Base-by-base conservation (phyloP, 2,113 vertebrate species). In the Jacana jacana region DNA sequence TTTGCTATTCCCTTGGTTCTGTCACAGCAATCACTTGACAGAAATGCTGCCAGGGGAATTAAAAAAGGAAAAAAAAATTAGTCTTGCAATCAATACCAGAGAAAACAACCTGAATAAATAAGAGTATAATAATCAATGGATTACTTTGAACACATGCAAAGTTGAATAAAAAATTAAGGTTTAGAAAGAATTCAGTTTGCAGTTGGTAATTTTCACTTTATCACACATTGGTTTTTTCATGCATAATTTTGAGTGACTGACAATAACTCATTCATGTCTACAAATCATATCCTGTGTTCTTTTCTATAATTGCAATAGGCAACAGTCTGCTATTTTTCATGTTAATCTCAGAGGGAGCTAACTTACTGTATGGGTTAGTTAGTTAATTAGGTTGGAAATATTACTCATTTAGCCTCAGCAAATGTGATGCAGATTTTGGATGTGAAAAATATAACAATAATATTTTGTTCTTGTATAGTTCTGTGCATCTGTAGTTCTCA, bases 381-480 rank as follows among this genome's bases (percentile, higher is more conserved):
- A 63, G 54, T 68, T 93, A 90, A 90, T 86, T 86, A 88, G 46
- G 33, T 49, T 86, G 63, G 78, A 95, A 93, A 86, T 15, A 88
- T 88, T 95, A 86, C 20, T 83, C 95, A 94, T 88, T 18, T 80
- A 91, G 83, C 37, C 60, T 90, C 78, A 78, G 71, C 40, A 95
- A 95, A 92, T 49, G 16, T 68, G 79, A 65, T 42, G 28, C 33
- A 83, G 14, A 75, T 57, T 91, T 40, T 49, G n/a, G 46, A 42
- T 66, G 24, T 27, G 37, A 87, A 84, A 96, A 78, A 65, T 39
- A 8, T 23, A 57, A 58, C 16, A 75, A 35, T 22, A 69, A 42
- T 69, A 35, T 66, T 86, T 93, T 73, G 4, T 18, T 91, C 18
- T 49, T 77, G 8, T n/a, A 52, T 40, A 73, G 27, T 58, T 68